Percentiles rank a stretch among this genome's conserved stretches.
Evolutionary conservation across 2,888 invertebrate species (phyloP).

Genomic region (Meta bourneti): DNA sequence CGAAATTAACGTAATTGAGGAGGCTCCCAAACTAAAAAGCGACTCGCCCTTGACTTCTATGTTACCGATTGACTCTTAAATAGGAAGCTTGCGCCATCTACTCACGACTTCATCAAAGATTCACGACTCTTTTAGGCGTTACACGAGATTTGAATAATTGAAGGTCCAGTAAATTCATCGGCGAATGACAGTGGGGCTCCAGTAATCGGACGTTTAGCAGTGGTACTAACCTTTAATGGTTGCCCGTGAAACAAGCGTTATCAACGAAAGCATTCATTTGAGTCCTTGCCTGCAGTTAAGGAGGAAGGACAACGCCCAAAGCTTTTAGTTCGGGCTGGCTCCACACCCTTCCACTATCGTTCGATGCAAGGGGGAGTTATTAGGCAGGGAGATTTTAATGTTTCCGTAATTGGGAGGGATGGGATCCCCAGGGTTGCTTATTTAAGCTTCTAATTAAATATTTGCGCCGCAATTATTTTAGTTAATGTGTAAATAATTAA

Average conservation of each 20-base stretch:
- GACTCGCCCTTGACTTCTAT: conserved; percentile 74
- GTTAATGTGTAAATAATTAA: conserved; percentile 74
- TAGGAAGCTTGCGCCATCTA: conserved; percentile 66
- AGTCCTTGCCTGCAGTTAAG: conserved; percentile 73
- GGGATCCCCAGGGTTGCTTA: conserved; percentile 66
- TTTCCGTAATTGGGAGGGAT: conserved; percentile 74
- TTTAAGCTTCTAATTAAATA: conserved; percentile 76
- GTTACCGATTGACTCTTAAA: conserved; percentile 75
- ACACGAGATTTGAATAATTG: conserved; percentile 77
- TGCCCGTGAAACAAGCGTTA: conserved; percentile 77
- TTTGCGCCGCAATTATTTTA: conserved; percentile 72
- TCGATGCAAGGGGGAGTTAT: conserved; percentile 60
- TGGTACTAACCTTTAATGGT: conserved; percentile 75
- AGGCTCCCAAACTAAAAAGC: conserved; percentile 61
- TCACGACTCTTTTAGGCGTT: conserved; percentile 76
- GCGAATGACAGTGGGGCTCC: conserved; percentile 70
- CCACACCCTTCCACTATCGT: conserved; percentile 67
- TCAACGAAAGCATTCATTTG: conserved; percentile 74
- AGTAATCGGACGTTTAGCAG: conserved; percentile 76
- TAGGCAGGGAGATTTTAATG: conserved; percentile 70
- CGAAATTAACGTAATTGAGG: conserved; percentile 77
- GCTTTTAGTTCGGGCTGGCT: conserved; percentile 66
- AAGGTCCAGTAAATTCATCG: conserved; percentile 75
- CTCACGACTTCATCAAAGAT: conserved; percentile 72
- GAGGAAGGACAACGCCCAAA: conserved; percentile 73